A percentile compares a stretch with the other conserved stretches of the same genome.
Evolutionary conservation across 2,888 invertebrate genomes (phyloP).

Genomic region (Cataglyphis altisquamis): DNA sequence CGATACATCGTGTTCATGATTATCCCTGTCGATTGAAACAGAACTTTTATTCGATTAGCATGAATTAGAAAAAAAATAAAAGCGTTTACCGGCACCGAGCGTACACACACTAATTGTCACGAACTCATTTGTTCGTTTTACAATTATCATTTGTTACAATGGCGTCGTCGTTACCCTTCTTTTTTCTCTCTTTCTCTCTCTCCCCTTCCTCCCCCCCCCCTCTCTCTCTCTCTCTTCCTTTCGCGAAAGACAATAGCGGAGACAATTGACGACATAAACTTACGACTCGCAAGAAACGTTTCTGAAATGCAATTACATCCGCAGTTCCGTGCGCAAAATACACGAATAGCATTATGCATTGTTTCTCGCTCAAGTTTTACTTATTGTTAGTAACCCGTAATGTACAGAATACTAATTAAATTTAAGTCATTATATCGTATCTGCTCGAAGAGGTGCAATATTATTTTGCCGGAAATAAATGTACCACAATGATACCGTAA

Average conservation of each 20-base stretch:
- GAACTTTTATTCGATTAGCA: not conserved
- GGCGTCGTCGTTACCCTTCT: not conserved
- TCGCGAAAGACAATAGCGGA: not conserved
- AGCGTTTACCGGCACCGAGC: not conserved
- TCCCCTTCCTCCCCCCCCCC: too few relatives aligned
- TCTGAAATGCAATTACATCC: slow-evolving; percentile 18
- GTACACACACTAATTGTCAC: slow-evolving; percentile 12
- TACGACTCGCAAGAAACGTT: not conserved
- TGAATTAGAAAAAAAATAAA: not conserved
- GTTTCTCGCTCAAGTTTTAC: slow-evolving; percentile 1
- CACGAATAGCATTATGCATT: not conserved
- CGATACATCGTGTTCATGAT: not conserved
- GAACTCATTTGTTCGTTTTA: slow-evolving; percentile 20
- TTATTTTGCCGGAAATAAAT: slow-evolving; percentile 1
- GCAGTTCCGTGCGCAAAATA: not conserved
- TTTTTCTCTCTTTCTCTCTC: not conserved
- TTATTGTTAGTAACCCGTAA: not conserved
- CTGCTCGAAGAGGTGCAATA: not conserved
- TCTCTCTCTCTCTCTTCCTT: not conserved
- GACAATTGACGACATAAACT: slow-evolving; percentile 19
- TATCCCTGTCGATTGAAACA: not conserved
- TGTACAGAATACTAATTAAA: slow-evolving; percentile 11
- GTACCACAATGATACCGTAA: slow-evolving; percentile 1
- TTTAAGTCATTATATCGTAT: slow-evolving; percentile 9
- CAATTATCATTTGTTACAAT: slow-evolving; percentile 12